A percentile compares a stretch with the other conserved stretches of the same genome.
Evolutionary conservation across 2,888 invertebrate genomes (phyloP).

Genomic region (Alsophila aescularia): DNA sequence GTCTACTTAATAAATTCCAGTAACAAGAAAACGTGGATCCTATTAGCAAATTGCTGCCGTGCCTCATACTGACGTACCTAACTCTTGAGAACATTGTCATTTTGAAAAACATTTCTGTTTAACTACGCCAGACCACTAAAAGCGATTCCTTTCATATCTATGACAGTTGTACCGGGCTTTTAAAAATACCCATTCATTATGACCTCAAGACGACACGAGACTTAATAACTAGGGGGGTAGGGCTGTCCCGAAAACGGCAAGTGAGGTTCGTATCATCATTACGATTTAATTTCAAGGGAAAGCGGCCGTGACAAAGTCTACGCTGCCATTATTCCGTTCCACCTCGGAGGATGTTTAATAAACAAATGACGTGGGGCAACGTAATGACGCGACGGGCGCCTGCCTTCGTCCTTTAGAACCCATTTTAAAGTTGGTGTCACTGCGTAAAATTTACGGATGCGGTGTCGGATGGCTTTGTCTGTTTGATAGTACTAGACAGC

Average conservation of each 20-base stretch:
- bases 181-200: slow-evolving; percentile 79
- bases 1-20: slow-evolving; percentile 32
- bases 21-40: slow-evolving; percentile 37
- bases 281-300: slow-evolving; percentile 81
- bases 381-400: slow-evolving; percentile 70
- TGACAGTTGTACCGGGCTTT: slow-evolving; percentile 76
- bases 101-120: slow-evolving; percentile 47
- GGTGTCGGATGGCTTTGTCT: slow-evolving; percentile 45
- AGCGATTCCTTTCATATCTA: slow-evolving; percentile 74
- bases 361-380: slow-evolving; percentile 80
- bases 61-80: slow-evolving; percentile 21
- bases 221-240: slow-evolving; percentile 68
- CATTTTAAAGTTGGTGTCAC: slow-evolving; percentile 65
- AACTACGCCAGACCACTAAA: slow-evolving; percentile 60
- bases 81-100: slow-evolving; percentile 35
- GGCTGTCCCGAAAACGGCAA: slow-evolving; percentile 65
- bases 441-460: slow-evolving; percentile 52
- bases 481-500: slow-evolving; percentile 11
- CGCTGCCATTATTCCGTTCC: slow-evolving; percentile 79
- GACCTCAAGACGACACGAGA: slow-evolving; percentile 76
- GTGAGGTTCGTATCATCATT: slow-evolving; percentile 78
- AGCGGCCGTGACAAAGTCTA: slow-evolving; percentile 79
- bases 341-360: slow-evolving; percentile 81
- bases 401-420: slow-evolving; percentile 62
- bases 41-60: slow-evolving; percentile 48